Percentiles rank a stretch among this genome's conserved stretches.
These are phyloP conservation scores for Ecdyonurus torrentis DNA, from an alignment of 2,888 invertebrate species.

Conservation along the genomic window DNA sequence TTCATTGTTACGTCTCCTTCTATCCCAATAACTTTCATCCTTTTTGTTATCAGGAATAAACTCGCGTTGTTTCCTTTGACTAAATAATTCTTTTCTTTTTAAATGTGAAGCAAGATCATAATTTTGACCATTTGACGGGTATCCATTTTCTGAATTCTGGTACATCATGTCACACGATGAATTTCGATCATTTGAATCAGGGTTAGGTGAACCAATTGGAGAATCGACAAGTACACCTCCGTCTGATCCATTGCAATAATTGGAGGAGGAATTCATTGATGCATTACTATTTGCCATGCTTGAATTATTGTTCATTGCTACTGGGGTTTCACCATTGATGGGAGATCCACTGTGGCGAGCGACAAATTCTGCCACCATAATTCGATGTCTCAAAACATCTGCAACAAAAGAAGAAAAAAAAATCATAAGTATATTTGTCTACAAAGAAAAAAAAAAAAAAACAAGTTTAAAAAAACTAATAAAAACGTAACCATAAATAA, in stretches of 20 bases:
- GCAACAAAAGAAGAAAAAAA: conserved; percentile 14
- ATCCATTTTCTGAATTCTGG: conserved; percentile 9
- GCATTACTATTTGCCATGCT: conserved; percentile 30
- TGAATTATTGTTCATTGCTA: conserved; percentile 27
- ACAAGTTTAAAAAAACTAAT: neutral
- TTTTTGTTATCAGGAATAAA: conserved; percentile 95
- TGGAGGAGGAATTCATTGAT: conserved; percentile 16
- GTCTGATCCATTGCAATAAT: conserved; percentile 12
- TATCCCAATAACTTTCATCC: conserved; percentile 95
- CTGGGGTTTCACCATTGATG: conserved; percentile 48
- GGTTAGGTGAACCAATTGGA: conserved; percentile 8
- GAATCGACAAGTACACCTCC: conserved; percentile 9
- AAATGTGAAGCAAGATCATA: conserved; percentile 18
- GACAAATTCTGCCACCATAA: conserved; percentile 78
- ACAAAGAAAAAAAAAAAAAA: neutral
- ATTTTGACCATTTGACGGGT: conserved; percentile 13
- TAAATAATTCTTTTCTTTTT: conserved; percentile 66
- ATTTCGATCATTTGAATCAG: conserved; percentile 8
- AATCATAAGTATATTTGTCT: neutral
- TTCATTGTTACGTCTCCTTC: conserved; percentile 88
- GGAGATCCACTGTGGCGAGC: conserved; percentile 49
- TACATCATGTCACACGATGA: conserved; percentile 12
- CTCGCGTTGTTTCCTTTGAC: conserved; percentile 84
- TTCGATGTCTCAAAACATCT: conserved; percentile 38
- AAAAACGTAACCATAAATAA: too few species aligned